phyloP scores from a whole-genome alignment of 2,888 invertebrate genomes.

The Pachliopta kotzebuea region DNA sequence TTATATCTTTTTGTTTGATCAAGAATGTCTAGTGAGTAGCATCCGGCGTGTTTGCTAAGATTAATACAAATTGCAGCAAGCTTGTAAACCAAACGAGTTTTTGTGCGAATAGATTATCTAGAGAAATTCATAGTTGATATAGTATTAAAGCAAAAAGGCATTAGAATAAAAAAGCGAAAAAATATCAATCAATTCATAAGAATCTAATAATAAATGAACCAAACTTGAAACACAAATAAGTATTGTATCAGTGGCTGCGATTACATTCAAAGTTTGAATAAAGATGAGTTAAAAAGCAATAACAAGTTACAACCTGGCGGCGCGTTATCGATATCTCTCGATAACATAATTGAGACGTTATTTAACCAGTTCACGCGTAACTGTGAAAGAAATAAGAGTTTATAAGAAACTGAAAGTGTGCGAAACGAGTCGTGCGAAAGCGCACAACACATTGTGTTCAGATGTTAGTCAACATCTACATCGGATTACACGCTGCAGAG shows the following conservation, averaged over 20 bases:
- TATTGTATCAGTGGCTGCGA: not conserved
- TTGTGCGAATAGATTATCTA: no score
- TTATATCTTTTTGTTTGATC: slow-evolving; percentile 10
- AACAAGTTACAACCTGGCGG: not conserved
- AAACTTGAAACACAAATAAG: no score
- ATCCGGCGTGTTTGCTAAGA: not conserved
- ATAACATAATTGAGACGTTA: slow-evolving; percentile 5
- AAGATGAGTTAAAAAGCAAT: not conserved
- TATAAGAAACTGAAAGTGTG: slow-evolving; percentile 31
- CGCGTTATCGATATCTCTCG: slow-evolving; percentile 4
- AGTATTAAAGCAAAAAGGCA: no score
- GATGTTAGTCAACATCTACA: slow-evolving; percentile 25
- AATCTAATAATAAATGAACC: no score
- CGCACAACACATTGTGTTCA: slow-evolving; percentile 28
- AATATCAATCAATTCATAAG: no score
- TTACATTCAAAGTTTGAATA: not conserved
- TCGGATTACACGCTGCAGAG: slow-evolving; percentile 14
- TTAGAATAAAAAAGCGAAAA: no score
- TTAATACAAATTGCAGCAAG: not conserved
- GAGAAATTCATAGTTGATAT: no score
- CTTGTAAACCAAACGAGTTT: no score
- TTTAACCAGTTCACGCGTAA: slow-evolving; percentile 10
- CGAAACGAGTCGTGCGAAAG: slow-evolving; percentile 31
- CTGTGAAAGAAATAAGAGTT: not conserved
- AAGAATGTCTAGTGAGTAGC: slow-evolving; percentile 4